Conservation (phyloP, 1,140 invertebrate genomes). For the Plectrocnemia conspersa region DNA sequence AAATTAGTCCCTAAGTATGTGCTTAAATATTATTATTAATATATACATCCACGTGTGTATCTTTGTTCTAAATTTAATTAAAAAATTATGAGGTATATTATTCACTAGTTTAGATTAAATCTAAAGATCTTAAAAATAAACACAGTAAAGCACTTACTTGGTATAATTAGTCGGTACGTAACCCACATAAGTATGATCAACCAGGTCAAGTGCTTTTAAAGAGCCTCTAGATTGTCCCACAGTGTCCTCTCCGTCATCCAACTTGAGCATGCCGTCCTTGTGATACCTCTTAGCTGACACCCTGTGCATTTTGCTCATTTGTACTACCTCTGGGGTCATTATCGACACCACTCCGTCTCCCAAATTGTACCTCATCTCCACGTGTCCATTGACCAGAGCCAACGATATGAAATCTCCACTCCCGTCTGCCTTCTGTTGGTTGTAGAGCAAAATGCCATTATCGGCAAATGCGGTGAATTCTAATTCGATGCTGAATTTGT, state of each 20-base stretch:
- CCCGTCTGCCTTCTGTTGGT: constrained; percentile 80
- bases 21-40: too few species aligned
- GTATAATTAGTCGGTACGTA: constrained; percentile 71
- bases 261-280: constrained; percentile 75
- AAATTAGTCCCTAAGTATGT: too few species aligned
- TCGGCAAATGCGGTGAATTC: constrained; percentile 81
- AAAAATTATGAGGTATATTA: too few species aligned
- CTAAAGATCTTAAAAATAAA: too few species aligned
- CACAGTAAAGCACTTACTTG: constrained; percentile 60
- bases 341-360: constrained; percentile 79
- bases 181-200: constrained; percentile 78
- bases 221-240: constrained; percentile 73
- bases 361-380: constrained; percentile 74
- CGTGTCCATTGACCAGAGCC: constrained; percentile 73
- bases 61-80: too few species aligned
- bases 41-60: too few species aligned
- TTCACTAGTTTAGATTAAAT: too few species aligned
- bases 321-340: constrained; percentile 67
- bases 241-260: constrained; percentile 76
- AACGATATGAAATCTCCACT: constrained; percentile 86
- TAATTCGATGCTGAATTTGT: constrained; percentile 82
- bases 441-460: constrained; percentile 84
- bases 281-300: constrained; percentile 80
- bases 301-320: constrained; percentile 70
- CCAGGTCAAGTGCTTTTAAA: constrained; percentile 76